Conservation (phyloP, 1,140 invertebrate genomes). For the Ruditapes philippinarum region DNA sequence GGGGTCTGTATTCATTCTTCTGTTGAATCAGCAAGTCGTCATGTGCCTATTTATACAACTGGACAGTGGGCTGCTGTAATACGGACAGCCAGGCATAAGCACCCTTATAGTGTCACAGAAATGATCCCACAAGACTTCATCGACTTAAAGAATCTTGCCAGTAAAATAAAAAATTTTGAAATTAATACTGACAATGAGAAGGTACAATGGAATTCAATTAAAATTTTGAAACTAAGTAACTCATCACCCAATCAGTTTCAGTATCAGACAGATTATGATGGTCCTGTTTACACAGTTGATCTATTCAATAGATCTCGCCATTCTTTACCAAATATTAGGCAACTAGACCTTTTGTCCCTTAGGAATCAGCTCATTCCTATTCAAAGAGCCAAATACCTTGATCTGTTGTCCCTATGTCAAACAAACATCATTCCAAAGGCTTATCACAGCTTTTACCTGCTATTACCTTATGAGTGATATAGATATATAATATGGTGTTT, state of each 20-base stretch:
- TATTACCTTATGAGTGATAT: slow-evolving; percentile 13
- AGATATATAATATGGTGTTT: too few species aligned
- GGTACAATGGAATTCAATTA: slow-evolving; percentile 27
- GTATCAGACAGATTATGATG: slow-evolving; percentile 40
- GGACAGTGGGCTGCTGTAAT: slow-evolving; percentile 28
- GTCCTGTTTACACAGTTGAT: background rate
- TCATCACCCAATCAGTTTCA: background rate
- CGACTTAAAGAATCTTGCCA: slow-evolving; percentile 5
- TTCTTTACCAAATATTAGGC: background rate
- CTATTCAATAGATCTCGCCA: slow-evolving; percentile 17
- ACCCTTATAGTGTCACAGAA: background rate
- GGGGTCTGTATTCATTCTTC: slow-evolving; percentile 24
- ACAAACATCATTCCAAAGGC: slow-evolving; percentile 13
- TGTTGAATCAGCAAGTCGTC: background rate
- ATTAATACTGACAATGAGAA: slow-evolving; percentile 2
- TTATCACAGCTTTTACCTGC: slow-evolving; percentile 29
- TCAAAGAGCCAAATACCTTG: slow-evolving; percentile 2
- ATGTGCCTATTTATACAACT: slow-evolving; percentile 30
- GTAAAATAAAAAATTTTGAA: slow-evolving; percentile 44
- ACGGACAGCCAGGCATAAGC: background rate
- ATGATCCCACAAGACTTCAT: background rate
- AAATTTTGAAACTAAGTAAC: background rate
- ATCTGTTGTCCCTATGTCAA: background rate
- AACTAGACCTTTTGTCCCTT: background rate
- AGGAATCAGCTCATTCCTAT: background rate